Percentiles rank a stretch among this genome's conserved stretches.
Evolutionary conservation across 2,797 vertebrate species (phyloP).

Genomic region (Pangasius djambal): DNA sequence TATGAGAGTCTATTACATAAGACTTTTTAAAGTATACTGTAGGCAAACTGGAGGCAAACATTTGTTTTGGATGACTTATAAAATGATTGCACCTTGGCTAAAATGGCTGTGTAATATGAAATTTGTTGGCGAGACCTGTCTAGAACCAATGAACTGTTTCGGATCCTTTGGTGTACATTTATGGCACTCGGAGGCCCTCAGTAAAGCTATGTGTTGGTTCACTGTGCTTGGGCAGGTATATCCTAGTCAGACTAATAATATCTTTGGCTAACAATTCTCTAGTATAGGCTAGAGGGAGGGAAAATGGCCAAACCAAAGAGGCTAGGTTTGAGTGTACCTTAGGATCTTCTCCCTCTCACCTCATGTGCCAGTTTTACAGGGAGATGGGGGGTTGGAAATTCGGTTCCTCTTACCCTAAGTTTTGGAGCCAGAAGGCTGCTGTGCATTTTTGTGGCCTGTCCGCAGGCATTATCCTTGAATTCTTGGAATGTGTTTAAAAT

Average conservation of each 20-base stretch:
- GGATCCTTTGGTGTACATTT: conserved; percentile 5
- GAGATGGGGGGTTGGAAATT: conserved; percentile 31
- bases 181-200: neutral
- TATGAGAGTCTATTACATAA: neutral
- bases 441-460: conserved; percentile 64
- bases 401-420: conserved; percentile 40
- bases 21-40: neutral
- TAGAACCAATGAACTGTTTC: conserved; percentile 8
- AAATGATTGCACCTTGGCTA: neutral
- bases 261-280: conserved; percentile 12
- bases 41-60: neutral
- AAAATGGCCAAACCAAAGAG: conserved; percentile 17
- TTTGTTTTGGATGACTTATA: neutral
- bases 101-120: neutral
- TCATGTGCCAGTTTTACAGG: conserved; percentile 31
- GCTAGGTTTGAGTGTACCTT: conserved; percentile 22
- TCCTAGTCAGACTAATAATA: conserved; percentile 28
- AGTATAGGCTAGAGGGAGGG: conserved; percentile 16
- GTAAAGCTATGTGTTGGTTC: conserved; percentile 15
- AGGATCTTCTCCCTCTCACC: conserved; percentile 16
- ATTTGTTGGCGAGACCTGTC: conserved; percentile 25
- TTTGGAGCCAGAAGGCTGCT: conserved; percentile 53
- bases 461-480: conserved; percentile 62
- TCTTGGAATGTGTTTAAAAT: conserved; percentile 60
- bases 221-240: conserved; percentile 30